Evolutionary conservation across 2,797 vertebrate species (phyloP).

Genomic region (Gouania willdenowi): DNA sequence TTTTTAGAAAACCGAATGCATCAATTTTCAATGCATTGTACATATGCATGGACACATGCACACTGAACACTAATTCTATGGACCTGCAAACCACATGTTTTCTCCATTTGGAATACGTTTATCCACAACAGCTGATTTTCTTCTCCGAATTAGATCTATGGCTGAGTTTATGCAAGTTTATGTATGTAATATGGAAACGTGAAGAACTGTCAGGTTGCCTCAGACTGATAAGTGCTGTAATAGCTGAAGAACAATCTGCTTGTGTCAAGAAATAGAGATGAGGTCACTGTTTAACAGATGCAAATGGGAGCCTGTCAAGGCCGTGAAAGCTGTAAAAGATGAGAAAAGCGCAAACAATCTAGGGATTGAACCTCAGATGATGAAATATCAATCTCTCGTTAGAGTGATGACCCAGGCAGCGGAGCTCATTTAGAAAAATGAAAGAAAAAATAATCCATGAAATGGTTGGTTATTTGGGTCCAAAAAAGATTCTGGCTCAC

Average conservation of each 20-base stretch:
- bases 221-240: constrained; percentile 23
- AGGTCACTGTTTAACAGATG: constrained; percentile 34
- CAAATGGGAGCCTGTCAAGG: constrained; percentile 23
- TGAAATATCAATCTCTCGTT: constrained; percentile 48
- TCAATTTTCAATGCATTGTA: neutral
- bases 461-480: constrained; percentile 41
- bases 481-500: constrained; percentile 56
- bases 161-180: constrained; percentile 34
- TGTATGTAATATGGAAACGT: constrained; percentile 17
- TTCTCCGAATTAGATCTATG: constrained; percentile 58
- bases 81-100: constrained; percentile 1
- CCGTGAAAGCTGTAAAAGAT: constrained; percentile 20
- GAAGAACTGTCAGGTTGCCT: constrained; percentile 14
- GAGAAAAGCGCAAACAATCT: constrained; percentile 37
- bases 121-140: constrained; percentile 59
- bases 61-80: neutral
- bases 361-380: constrained; percentile 35
- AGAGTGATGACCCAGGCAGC: constrained; percentile 31
- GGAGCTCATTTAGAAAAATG: constrained; percentile 39
- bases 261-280: constrained; percentile 17
- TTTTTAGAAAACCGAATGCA: constrained; percentile 16
- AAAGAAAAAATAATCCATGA: too few species aligned
- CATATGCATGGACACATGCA: constrained; percentile 2
- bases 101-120: constrained; percentile 29
- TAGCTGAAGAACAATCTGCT: constrained; percentile 6